Conservation (phyloP, 2,113 vertebrate species). For the Clinocottus analis region DNA sequence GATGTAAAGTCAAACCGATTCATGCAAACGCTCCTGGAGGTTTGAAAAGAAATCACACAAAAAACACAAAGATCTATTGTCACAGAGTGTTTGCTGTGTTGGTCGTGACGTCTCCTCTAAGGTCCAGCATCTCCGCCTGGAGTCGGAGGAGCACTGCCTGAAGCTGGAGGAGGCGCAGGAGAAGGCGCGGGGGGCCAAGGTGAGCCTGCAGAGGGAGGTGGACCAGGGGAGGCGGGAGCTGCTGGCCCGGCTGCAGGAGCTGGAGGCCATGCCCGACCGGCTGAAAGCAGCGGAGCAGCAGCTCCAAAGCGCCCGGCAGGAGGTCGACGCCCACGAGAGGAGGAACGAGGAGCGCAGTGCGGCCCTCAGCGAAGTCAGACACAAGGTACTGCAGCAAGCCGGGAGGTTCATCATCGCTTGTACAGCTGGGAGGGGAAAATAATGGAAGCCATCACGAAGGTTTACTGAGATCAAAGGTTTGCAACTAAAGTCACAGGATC, state of each 20-base stretch:
- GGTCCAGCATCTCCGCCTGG: slow-evolving; percentile 86
- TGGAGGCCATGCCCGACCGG: slow-evolving; percentile 87
- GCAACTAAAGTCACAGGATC: background rate
- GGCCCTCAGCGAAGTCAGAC: slow-evolving; percentile 87
- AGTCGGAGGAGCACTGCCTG: slow-evolving; percentile 85
- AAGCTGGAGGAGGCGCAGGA: slow-evolving; percentile 84
- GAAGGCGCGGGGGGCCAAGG: slow-evolving; percentile 82
- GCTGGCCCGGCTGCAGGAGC: slow-evolving; percentile 85
- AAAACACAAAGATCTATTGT: background rate
- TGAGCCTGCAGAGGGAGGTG: slow-evolving; percentile 83
- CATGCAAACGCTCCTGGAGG: background rate
- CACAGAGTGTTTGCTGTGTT: background rate
- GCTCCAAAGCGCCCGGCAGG: slow-evolving; percentile 86
- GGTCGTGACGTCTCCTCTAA: slow-evolving; percentile 44
- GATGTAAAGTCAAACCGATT: background rate
- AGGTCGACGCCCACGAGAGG: slow-evolving; percentile 84
- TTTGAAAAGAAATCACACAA: background rate
- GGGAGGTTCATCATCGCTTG: background rate
- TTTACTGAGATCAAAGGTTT: background rate
- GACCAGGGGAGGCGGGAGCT: slow-evolving; percentile 86
- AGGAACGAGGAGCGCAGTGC: slow-evolving; percentile 85
- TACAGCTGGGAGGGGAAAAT: background rate
- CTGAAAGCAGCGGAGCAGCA: slow-evolving; percentile 86
- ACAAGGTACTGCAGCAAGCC: slow-evolving; percentile 82
- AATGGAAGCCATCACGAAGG: background rate